These are phyloP conservation scores for Sebastes itinus DNA, from an alignment of 2,797 vertebrate genomes.

Conservation along the genomic window DNA sequence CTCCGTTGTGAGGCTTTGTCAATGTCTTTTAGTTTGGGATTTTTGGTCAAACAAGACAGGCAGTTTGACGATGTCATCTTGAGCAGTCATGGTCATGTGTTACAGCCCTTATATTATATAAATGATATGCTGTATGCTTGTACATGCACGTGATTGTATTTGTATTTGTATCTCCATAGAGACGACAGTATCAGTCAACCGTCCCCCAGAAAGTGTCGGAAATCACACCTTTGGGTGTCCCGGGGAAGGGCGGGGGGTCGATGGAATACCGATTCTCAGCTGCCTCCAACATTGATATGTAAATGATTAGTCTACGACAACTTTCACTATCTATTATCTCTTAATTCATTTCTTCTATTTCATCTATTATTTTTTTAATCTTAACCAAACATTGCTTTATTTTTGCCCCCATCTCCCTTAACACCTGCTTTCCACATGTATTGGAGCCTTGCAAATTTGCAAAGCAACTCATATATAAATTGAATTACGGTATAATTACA, in stretches of 20 bases:
- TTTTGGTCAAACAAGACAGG: no score
- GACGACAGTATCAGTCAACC: slow-evolving; percentile 86
- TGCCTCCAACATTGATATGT: not conserved
- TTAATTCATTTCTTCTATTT: not conserved
- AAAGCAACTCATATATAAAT: not conserved
- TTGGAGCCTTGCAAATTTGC: not conserved
- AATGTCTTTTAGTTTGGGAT: no score
- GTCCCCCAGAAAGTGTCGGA: slow-evolving; percentile 87
- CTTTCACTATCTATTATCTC: not conserved
- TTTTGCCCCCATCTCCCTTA: no score
- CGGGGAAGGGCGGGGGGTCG: slow-evolving; percentile 51
- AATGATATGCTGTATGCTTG: no score
- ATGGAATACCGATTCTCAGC: slow-evolving; percentile 72
- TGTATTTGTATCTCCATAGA: slow-evolving; percentile 58
- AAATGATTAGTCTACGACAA: not conserved
- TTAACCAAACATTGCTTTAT: not conserved
- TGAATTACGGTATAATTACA: not conserved
- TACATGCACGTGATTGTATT: no score
- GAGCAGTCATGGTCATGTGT: no score
- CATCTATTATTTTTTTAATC: not conserved
- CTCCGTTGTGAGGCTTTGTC: no score
- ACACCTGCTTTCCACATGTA: not conserved
- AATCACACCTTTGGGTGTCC: slow-evolving; percentile 81
- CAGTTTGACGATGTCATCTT: no score
- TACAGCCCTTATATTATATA: no score